These are phyloP conservation scores for Haliclona indistincta DNA, from an alignment of 37 sponge, comb jelly and placozoan genomes.

Conservation along the genomic window DNA sequence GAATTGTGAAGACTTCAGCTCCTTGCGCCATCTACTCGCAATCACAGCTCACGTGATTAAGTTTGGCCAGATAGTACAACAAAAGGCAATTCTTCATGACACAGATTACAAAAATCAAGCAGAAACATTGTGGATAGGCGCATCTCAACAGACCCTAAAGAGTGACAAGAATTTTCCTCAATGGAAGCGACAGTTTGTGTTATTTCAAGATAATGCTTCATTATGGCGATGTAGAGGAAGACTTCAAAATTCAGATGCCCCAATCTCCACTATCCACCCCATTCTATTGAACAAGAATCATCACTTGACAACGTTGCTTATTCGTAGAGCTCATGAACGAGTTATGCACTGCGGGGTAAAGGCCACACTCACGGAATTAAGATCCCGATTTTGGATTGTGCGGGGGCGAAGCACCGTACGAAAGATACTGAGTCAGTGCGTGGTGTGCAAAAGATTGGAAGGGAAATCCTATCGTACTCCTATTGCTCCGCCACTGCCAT, in stretches of 20 bases:
- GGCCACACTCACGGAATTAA: not conserved
- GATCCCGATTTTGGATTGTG: not conserved
- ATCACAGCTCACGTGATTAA: not conserved
- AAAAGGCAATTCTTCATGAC: not conserved
- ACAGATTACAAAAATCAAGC: not conserved
- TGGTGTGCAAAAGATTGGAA: not conserved
- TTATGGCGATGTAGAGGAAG: conserved; percentile 14
- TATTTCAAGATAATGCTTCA: not conserved
- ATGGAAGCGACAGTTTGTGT: conserved; percentile 13
- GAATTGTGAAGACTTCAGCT: conserved; percentile 3
- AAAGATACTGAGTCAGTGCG: not conserved
- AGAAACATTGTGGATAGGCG: not conserved
- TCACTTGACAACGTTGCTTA: too few relatives aligned
- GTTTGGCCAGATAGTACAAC: not conserved
- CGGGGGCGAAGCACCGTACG: not conserved
- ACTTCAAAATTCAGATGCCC: not conserved
- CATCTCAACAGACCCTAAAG: not conserved
- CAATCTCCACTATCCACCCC: not conserved
- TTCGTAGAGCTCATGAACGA: conserved; percentile 1
- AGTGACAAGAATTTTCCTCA: not conserved
- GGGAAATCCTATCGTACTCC: not conserved
- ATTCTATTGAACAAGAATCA: too few relatives aligned
- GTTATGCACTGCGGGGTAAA: conserved; percentile 21
- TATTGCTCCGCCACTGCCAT: conserved; percentile 2
- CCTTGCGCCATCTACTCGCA: not conserved